phyloP scores from a whole-genome alignment of 2,797 vertebrate species.

The Neosilurus hyrtlii region DNA sequence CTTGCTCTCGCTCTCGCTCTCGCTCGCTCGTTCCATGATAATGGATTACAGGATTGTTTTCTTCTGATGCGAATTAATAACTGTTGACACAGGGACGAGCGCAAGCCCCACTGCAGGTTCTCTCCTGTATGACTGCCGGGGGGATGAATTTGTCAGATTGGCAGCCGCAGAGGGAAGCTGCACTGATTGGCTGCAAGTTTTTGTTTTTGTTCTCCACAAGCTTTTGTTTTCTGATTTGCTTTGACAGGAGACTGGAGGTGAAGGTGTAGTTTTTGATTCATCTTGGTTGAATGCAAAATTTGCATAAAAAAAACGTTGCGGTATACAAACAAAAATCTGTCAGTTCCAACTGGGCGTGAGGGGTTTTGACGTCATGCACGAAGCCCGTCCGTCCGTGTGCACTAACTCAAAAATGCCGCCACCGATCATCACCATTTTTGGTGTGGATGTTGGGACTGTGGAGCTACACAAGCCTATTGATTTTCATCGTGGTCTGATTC shows the following conservation, averaged over 20 bases:
- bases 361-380: too few species aligned
- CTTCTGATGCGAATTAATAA: slow-evolving; percentile 44
- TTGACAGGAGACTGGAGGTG: slow-evolving; percentile 17
- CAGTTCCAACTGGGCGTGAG: too few species aligned
- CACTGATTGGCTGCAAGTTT: slow-evolving; percentile 25
- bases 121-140: slow-evolving; percentile 21
- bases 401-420: too few species aligned
- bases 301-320: not conserved
- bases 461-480: too few species aligned
- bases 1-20: not conserved
- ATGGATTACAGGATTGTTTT: slow-evolving; percentile 45
- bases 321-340: not conserved
- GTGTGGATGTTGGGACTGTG: too few species aligned
- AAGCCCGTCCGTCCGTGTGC: too few species aligned
- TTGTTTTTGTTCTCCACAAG: not conserved
- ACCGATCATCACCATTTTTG: too few species aligned
- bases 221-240: slow-evolving; percentile 27
- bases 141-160: slow-evolving; percentile 39
- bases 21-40: slow-evolving; percentile 24
- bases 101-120: slow-evolving; percentile 17
- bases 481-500: too few species aligned
- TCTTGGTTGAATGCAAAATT: not conserved
- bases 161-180: slow-evolving; percentile 26
- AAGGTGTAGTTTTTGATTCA: not conserved
- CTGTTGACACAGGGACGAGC: slow-evolving; percentile 24